Conservation (phyloP, 2,113 vertebrate species). For the Aspiorhynchus laticeps region DNA sequence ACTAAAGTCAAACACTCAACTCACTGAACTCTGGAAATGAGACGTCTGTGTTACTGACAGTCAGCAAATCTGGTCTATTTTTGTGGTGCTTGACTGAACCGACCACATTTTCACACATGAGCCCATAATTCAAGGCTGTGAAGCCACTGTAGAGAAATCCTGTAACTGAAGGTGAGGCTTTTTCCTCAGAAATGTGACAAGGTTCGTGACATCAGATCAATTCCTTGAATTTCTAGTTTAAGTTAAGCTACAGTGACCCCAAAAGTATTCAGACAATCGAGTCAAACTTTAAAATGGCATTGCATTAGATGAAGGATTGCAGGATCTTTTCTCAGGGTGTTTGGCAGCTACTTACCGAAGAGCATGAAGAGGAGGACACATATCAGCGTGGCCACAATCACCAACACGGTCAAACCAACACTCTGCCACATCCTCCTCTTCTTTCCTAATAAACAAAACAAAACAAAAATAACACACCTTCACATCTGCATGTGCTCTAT, state of each 20-base stretch:
- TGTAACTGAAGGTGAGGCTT: not conserved
- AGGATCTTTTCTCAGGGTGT: not conserved
- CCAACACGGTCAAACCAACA: conserved; percentile 90
- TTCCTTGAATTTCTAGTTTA: not conserved
- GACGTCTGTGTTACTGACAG: not conserved
- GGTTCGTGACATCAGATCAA: not conserved
- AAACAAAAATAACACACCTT: not conserved
- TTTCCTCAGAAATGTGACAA: not conserved
- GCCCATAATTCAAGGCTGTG: not conserved
- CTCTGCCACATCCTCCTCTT: conserved; percentile 88
- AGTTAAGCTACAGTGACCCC: not conserved
- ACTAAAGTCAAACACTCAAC: conserved; percentile 10
- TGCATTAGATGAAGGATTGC: not conserved
- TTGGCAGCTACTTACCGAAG: conserved; percentile 77
- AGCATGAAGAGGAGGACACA: conserved; percentile 93
- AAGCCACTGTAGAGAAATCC: not conserved
- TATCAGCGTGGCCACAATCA: conserved; percentile 89
- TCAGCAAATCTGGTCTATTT: conserved; percentile 24
- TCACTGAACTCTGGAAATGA: not conserved
- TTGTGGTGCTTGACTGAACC: not conserved
- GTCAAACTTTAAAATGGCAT: not conserved
- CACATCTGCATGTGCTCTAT: not conserved
- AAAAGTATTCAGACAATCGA: not conserved
- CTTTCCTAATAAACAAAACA: not conserved
- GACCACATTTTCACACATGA: not conserved